Base-by-base conservation (phyloP, 2,888 invertebrate genomes). In the Cataglyphis albicans region DNA sequence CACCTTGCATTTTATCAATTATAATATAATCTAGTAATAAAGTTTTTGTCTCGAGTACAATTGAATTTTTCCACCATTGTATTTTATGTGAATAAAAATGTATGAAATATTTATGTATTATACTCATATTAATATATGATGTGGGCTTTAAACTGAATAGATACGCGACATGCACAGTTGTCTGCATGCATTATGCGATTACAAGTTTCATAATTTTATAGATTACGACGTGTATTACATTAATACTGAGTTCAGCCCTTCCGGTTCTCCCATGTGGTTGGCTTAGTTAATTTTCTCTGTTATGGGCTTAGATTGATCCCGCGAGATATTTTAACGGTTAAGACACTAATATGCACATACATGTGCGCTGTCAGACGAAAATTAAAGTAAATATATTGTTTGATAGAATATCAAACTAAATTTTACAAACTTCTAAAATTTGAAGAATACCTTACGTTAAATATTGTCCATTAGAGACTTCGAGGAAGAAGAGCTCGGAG, bases 221-320 rank as follows among this genome's bases (percentile, higher is more conserved):
- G 75, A 38, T 25, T 67, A 21, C 57, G 44, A 6, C 57, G 59
- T 57, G 41, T 78, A 68, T 70, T 41, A 70, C 70, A 32, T 70
- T 78, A 78, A 70, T 57, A 41, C 57, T 21, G 41, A 78, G 78
- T 25, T 78, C 21, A 25, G 32, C 32, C 59, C 70, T 78, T 21
- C 32, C 32, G 55, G 18, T 21, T 41, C 29, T 78, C 41, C 55
- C 57, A 7, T 70, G 70, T 57, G 78, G 70, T 78, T 78, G 44
- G 57, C 59, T 68, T 21, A 44, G 57, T 78, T 70, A 78, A 78
- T 78, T 78, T 70, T 78, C 78, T 52, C 41, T 44, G 78, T 78
- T 78, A 18, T 21, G 44, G 29, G 70, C 57, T 70, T 41, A 41
- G 57, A 78, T 70, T 59, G 44, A 78, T 44, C 78, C 70, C 41